These are phyloP conservation scores for Catalaphyllia jardinei DNA, from an alignment of 64 coral and sea anemone genomes.

Conservation along the genomic window DNA sequence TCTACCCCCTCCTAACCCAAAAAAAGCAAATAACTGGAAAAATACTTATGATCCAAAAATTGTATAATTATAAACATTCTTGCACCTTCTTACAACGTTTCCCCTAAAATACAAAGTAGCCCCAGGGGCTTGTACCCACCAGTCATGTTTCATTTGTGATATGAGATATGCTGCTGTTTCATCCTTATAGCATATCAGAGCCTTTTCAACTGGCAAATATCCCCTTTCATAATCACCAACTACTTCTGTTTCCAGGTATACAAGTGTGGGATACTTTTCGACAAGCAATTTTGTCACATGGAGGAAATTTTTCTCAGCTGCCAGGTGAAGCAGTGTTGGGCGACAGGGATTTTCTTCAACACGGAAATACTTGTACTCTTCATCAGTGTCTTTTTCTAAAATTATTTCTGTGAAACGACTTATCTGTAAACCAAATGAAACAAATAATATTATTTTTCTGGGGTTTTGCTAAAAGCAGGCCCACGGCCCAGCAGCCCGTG, in stretches of 20 bases:
- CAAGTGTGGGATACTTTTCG: slow-evolving; percentile 52
- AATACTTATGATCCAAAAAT: background rate
- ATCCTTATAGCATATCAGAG: slow-evolving; percentile 51
- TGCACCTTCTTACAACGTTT: background rate
- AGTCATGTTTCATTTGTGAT: slow-evolving; percentile 73
- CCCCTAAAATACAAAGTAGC: background rate
- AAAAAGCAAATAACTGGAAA: background rate
- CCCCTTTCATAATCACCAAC: slow-evolving; percentile 10
- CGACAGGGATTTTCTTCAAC: slow-evolving; percentile 61
- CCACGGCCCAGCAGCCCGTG: too few relatives aligned
- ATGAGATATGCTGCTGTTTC: slow-evolving; percentile 80
- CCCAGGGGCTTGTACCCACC: background rate
- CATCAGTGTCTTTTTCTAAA: slow-evolving; percentile 55
- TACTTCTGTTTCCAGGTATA: slow-evolving; percentile 66
- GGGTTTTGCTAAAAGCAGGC: too few relatives aligned
- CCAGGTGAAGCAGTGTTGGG: slow-evolving; percentile 75
- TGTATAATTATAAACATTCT: too few relatives aligned
- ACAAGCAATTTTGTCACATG: slow-evolving; percentile 72
- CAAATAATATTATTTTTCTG: background rate
- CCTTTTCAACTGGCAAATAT: slow-evolving; percentile 78
- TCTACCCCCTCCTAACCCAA: too few relatives aligned
- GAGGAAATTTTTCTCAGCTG: slow-evolving; percentile 52
- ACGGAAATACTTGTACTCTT: slow-evolving; percentile 65
- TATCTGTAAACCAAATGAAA: slow-evolving; percentile 40
- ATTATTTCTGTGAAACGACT: slow-evolving; percentile 87